A percentile compares a stretch with the other conserved stretches of the same genome.
These are phyloP conservation scores for Thripadectes ignobilis DNA, from an alignment of 2,797 vertebrate genomes.

Conservation along the genomic window DNA sequence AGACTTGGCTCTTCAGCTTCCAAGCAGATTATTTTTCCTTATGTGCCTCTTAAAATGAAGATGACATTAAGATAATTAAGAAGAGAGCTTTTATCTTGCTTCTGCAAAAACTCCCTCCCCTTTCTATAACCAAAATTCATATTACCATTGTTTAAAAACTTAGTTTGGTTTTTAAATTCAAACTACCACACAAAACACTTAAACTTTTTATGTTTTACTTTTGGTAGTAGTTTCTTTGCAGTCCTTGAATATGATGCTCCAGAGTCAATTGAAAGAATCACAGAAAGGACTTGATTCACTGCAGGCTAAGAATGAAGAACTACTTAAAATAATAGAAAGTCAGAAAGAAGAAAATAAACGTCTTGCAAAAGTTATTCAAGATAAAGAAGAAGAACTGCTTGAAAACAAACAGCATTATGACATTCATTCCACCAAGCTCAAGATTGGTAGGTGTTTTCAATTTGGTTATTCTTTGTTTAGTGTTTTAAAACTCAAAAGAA, in stretches of 20 bases:
- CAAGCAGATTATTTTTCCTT: neutral
- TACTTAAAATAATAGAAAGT: conserved; percentile 75
- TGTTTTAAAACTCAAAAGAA: neutral
- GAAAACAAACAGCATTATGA: conserved; percentile 78
- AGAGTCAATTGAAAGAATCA: conserved; percentile 80
- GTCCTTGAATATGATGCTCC: conserved; percentile 79
- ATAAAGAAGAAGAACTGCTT: conserved; percentile 78
- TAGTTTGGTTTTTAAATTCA: neutral
- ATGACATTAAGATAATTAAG: neutral
- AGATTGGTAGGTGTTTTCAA: conserved; percentile 76
- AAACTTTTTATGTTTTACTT: conserved; percentile 3
- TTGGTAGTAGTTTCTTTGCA: conserved; percentile 79
- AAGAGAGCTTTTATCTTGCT: neutral
- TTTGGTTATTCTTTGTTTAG: neutral
- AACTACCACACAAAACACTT: neutral
- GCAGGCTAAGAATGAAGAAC: conserved; percentile 81
- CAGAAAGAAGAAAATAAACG: conserved; percentile 78
- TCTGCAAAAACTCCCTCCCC: neutral
- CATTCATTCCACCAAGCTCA: conserved; percentile 73
- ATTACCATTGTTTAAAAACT: neutral
- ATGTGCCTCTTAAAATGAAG: neutral
- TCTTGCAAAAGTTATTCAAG: conserved; percentile 71
- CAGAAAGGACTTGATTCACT: conserved; percentile 79
- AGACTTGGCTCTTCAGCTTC: neutral
- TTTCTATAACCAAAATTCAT: neutral